Evolutionary conservation across 2,888 invertebrate species (phyloP), one percentile per base, ranked within the genome.

Genomic region (Pegoplata infirma): DNA sequence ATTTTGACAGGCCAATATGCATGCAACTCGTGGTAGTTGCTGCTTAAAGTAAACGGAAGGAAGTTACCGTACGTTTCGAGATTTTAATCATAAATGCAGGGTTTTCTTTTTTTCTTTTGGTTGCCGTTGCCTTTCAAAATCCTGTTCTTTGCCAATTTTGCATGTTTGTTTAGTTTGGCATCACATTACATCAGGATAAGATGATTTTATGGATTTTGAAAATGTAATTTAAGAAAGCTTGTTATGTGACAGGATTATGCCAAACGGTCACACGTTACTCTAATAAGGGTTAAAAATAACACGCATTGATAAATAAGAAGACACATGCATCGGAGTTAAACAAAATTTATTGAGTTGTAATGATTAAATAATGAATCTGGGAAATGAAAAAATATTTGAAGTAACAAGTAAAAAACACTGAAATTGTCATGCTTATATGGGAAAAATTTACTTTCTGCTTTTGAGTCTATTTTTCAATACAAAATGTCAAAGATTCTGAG

Each of bases 141-240:
- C 25, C 2, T 63, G 8, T 4, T 76, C 23, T 25, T 23, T 44
- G 0, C 36, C 21, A 17, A 44, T 77, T 76, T 81, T 76, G 75
- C 81, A 67, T 80, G 76, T 81, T 83, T 83, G 69, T 58, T 76
- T 72, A 55, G 47, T 21, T 69, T 82, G 76, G 86, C 86, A 77
- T 86, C 86, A 83, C 84, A 85, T 86, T 86, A 84, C 86, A 86
- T 83, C 84, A 80, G 85, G 69, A 86, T 86, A 86, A 86, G 84
- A 84, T 83, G 86, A 85, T 86, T 86, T 86, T 84, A 84, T 82
- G 84, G 85, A 86, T 85, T 84, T 84, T 46, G 19, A 14, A 32
- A 10, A 25, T 63, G 61, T 51, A 67, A 75, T 67, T 67, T 67
- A 32, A 75, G 61, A 49, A 84, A 85, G 85, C 86, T 83, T 85